phyloP scores from a whole-genome alignment of 2,797 vertebrate species.

The Chromis chromis region DNA sequence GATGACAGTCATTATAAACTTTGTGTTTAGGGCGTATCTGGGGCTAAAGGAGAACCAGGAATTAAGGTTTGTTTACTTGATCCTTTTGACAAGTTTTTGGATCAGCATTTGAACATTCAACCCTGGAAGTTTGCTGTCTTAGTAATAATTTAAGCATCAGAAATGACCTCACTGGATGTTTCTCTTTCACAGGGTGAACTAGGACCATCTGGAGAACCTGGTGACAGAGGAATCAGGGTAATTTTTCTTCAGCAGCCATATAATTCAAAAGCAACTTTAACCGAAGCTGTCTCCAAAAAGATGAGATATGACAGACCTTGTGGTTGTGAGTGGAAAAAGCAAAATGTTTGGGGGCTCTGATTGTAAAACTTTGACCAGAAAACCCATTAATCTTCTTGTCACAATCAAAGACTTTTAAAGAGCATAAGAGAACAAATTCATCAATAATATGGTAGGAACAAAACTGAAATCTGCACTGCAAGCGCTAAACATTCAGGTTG shows the following conservation, averaged over 20 bases:
- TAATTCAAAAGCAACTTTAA: background rate
- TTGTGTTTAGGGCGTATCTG: conserved; percentile 78
- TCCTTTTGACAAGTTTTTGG: background rate
- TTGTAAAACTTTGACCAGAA: no score
- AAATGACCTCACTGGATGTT: background rate
- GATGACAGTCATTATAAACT: conserved; percentile 26
- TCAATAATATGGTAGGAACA: no score
- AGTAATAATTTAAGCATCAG: background rate
- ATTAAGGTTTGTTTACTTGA: conserved; percentile 41
- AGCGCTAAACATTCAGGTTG: no score
- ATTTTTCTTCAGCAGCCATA: background rate
- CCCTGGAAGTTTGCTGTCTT: background rate
- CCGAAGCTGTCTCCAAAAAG: no score
- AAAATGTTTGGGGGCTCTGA: background rate
- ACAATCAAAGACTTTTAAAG: no score
- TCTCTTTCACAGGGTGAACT: conserved; percentile 84
- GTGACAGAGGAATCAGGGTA: conserved; percentile 90
- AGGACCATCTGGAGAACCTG: conserved; percentile 85
- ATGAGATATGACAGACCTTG: background rate
- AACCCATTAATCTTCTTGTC: no score
- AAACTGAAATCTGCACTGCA: no score
- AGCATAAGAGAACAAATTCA: no score
- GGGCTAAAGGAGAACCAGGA: conserved; percentile 81
- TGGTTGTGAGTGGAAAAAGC: background rate
- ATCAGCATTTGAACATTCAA: background rate